phyloP scores from a whole-genome alignment of 2,113 vertebrate species.

The Notarius quadriscutis region DNA sequence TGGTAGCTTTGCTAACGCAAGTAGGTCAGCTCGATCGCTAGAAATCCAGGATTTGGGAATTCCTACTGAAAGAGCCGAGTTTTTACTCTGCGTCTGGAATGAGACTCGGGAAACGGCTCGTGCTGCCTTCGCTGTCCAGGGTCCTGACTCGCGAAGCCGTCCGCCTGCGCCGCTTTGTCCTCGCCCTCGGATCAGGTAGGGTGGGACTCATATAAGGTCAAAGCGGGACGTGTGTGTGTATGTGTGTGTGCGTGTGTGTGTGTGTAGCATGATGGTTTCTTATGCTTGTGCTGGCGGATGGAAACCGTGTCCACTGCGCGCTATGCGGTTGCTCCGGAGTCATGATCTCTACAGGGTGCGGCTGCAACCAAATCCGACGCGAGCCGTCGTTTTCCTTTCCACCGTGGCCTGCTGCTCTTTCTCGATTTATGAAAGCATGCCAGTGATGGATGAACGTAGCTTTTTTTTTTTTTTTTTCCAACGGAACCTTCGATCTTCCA shows the following conservation, averaged over 20 bases:
- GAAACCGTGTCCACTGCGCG: neutral
- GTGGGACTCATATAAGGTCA: slow-evolving; percentile 41
- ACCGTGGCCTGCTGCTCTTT: slow-evolving; percentile 22
- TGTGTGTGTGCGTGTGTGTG: neutral
- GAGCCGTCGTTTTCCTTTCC: slow-evolving; percentile 25
- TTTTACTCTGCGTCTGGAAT: slow-evolving; percentile 62
- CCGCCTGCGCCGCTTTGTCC: slow-evolving; percentile 69
- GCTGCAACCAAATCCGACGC: slow-evolving; percentile 52
- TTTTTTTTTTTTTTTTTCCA: neutral
- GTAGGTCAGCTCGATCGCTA: slow-evolving; percentile 45
- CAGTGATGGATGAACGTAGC: neutral
- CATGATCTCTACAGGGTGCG: slow-evolving; percentile 61
- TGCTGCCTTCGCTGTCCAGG: slow-evolving; percentile 77
- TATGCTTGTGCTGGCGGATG: neutral
- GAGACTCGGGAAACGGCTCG: slow-evolving; percentile 74
- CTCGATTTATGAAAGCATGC: slow-evolving; percentile 10
- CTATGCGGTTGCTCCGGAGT: slow-evolving; percentile 27
- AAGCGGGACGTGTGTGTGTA: slow-evolving; percentile 6
- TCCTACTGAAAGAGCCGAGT: slow-evolving; percentile 35
- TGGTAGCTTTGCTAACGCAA: slow-evolving; percentile 49
- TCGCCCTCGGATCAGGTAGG: slow-evolving; percentile 70
- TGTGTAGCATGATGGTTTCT: neutral
- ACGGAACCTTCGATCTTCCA: too few species aligned
- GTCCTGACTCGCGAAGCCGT: slow-evolving; percentile 68
- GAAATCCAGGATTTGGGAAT: slow-evolving; percentile 38